Evolutionary conservation across 2,113 vertebrate species (phyloP).

Genomic region (Alexandromys fortis): DNA sequence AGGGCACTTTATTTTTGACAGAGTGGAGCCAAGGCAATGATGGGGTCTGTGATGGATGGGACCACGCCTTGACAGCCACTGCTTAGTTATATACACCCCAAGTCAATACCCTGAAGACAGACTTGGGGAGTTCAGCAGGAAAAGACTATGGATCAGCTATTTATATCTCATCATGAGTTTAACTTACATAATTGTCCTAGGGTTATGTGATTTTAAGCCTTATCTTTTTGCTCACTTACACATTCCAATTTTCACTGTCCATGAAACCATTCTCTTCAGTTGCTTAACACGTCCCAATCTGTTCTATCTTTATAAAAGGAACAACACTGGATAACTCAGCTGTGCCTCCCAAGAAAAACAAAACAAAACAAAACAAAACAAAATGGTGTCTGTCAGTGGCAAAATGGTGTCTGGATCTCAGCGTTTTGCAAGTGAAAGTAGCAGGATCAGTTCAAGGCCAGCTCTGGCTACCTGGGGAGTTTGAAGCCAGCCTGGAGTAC

Average conservation of each 20-base stretch:
- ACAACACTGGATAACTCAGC: neutral
- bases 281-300: conserved; percentile 22
- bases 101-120: neutral
- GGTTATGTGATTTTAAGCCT: conserved; percentile 64
- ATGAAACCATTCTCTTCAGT: neutral
- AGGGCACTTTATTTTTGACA: neutral
- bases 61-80: neutral
- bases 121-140: neutral
- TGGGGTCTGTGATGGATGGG: neutral
- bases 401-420: neutral
- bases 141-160: neutral
- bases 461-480: neutral
- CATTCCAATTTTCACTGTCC: conserved; percentile 52
- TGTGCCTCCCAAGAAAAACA: neutral
- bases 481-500: neutral
- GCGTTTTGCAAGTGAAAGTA: neutral
- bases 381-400: neutral
- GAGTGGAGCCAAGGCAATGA: neutral
- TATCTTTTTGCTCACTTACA: conserved; percentile 42
- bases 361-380: neutral
- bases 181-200: conserved; percentile 32
- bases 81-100: neutral
- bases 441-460: neutral
- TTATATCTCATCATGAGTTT: conserved; percentile 55
- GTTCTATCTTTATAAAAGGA: conserved; percentile 25